Base-by-base conservation (phyloP, 2,113 vertebrate species). In the Strix uralensis region DNA sequence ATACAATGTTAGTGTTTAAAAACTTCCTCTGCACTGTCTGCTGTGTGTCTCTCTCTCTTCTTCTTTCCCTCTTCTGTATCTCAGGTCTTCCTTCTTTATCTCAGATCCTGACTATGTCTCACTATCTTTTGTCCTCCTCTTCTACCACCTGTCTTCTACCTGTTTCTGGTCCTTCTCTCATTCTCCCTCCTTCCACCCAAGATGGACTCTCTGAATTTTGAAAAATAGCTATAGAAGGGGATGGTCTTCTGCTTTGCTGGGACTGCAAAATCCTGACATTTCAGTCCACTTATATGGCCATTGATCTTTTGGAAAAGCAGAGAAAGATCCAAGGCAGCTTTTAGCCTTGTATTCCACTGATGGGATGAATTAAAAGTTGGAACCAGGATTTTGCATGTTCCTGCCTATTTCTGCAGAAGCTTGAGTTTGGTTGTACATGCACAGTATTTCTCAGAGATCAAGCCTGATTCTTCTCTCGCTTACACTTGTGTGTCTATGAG, bases 81-180 rank as follows among this genome's bases (percentile, higher is more conserved):
- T 94, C 75, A 69, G 96, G 38, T 95, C 81, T 86, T 74, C 78
- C 70, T 94, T 97, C 81, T 95, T 95, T 98, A 92, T 96, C 91
- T 98, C 54, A 32, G 82, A 89, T 93, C 90, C 85, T 94, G 65
- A 66, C 71, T 97, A 14, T 63, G 70, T 94, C 87, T 97, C 93
- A 16, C 86, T 96, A 30, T 91, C 89, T 96, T 91, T 94, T 88
- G 67, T 93, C 85, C 73, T 86, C 36, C 92, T 88, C 61, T 97
- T 96, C 86, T 93, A 55, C 73, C 66, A 57, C 59, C 96, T 96
- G 71, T 96, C 69, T 96, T 61, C 66, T 81, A 17, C 54, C 73
- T 92, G 23, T 96, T 94, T 89, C 90, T 96, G 65, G 46, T 95
- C 79, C 65, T 92, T 97, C 86, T 97, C 72, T 95, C 95, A 81